Base-by-base conservation (phyloP, 2,797 vertebrate genomes). In the Pygocentrus nattereri region DNA sequence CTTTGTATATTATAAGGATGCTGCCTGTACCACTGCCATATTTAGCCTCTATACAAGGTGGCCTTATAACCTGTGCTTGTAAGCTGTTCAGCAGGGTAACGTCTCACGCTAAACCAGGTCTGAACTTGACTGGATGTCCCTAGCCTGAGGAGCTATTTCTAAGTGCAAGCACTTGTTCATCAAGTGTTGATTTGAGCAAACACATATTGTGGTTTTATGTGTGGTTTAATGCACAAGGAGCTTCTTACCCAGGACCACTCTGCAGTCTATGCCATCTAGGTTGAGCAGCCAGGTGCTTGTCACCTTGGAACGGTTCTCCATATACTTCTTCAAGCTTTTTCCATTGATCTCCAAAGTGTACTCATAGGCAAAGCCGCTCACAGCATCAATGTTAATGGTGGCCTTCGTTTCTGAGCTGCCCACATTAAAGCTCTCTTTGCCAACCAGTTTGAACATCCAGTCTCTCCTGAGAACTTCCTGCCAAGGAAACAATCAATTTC, bases 371-470 rank as follows among this genome's bases (percentile, higher is more conserved):
- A 97, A 99, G 4, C 97, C 97, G 52, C 97, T 93, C 85, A 98
- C 92, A 0, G 97, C 97, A 72, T 99, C 96, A 7, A 99, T 99
- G 89, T 96, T 98, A 91, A 99, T 98, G 76, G 97, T 96, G 34
- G 98, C 98, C 90, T 97, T 99, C 38, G 95, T 96, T 80, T 96
- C 94, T 0, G 95, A 80, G 65, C 93, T 93, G 80, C 98, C 98
- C 88, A 99, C 96, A 1, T 47, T 90, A 89, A 99, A 99, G 0
- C 96, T 96, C 90, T 99, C 98, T 91, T 98, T 99, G 85, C 97
- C 98, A 70, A 99, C 97, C 71, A 99, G 93, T 86, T 97, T 99
- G 90, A 99, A 99, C 98, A 99, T 98, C 98, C 98, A 99, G 76
- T 99, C 97, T 86, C 94, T 96, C 79, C 97, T 94, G 89, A 99